Conservation (phyloP, 2,888 invertebrate species). For the Agrochola litura region DNA sequence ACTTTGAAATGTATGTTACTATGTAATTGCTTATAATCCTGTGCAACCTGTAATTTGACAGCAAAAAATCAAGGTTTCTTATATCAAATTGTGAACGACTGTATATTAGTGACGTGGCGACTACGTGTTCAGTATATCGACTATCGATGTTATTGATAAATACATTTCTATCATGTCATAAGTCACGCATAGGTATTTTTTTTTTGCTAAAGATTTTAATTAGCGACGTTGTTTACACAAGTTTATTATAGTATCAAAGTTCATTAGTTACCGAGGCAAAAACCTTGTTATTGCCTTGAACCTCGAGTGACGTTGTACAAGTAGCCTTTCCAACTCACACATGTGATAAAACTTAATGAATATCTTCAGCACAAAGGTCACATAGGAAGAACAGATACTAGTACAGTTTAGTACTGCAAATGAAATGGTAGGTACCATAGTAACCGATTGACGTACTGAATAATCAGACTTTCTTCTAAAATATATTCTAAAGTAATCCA, state of each 20-base stretch:
- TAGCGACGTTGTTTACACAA: conserved; percentile 19
- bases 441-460: conserved; percentile 3
- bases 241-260: conserved; percentile 26
- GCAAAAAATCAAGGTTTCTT: conserved; percentile 60
- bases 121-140: conserved; percentile 22
- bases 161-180: conserved; percentile 23
- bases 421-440: neutral
- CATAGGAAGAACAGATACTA: neutral
- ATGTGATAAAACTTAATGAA: neutral
- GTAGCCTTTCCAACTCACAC: neutral
- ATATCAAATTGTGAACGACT: conserved; percentile 42
- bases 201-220: conserved; percentile 10
- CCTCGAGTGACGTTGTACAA: conserved; percentile 22
- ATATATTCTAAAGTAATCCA: conserved; percentile 32
- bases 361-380: neutral
- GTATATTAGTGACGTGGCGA: conserved; percentile 24
- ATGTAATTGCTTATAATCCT: conserved; percentile 39
- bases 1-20: conserved; percentile 32
- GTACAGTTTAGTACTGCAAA: neutral
- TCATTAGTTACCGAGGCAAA: conserved; percentile 20
- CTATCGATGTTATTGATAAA: conserved; percentile 24
- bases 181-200: neutral
- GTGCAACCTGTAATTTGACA: conserved; percentile 58
- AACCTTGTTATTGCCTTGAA: conserved; percentile 43
- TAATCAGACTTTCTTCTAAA: neutral